Evolutionary conservation across 2,888 invertebrate species (phyloP).

Genomic region (Rambutsinella grinnellia): DNA sequence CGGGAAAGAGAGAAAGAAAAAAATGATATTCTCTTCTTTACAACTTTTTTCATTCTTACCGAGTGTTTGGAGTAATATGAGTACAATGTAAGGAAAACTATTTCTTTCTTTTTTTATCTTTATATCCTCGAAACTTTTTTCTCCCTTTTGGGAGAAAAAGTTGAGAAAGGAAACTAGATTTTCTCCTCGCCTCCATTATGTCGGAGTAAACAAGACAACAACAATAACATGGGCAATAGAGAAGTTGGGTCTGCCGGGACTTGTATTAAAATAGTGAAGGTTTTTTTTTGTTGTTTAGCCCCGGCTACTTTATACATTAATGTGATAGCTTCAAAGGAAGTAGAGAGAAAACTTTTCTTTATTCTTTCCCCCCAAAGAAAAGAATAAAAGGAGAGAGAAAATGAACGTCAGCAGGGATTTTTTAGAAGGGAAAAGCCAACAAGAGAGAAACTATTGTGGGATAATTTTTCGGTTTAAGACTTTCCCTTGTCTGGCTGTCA

Average conservation of each 20-base stretch:
- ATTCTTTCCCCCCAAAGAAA: neutral
- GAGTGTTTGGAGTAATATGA: neutral
- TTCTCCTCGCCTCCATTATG: slow-evolving; percentile 23
- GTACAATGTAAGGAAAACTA: neutral
- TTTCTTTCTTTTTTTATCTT: too few species aligned
- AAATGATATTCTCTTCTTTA: too few species aligned
- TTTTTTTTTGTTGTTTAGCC: neutral
- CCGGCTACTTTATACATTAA: too few species aligned
- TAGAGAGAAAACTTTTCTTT: neutral
- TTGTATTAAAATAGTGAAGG: slow-evolving; percentile 4
- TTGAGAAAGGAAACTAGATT: too few species aligned
- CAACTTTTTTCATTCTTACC: slow-evolving; percentile 11
- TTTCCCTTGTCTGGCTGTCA: slow-evolving; percentile 50
- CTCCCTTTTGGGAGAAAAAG: too few species aligned
- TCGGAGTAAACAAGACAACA: slow-evolving; percentile 9
- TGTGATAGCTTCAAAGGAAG: too few species aligned
- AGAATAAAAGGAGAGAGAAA: neutral
- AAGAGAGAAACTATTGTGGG: slow-evolving; percentile 51
- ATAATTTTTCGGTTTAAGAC: slow-evolving; percentile 59
- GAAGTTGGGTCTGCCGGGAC: slow-evolving; percentile 21
- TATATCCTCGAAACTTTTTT: too few species aligned
- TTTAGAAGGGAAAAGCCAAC: slow-evolving; percentile 20
- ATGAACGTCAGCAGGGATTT: neutral
- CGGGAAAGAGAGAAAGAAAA: too few species aligned
- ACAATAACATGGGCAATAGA: neutral